Percentiles rank a stretch among this genome's conserved stretches.
These are phyloP conservation scores for Hetaerina americana DNA, from an alignment of 1,140 invertebrate species.

Conservation along the genomic window DNA sequence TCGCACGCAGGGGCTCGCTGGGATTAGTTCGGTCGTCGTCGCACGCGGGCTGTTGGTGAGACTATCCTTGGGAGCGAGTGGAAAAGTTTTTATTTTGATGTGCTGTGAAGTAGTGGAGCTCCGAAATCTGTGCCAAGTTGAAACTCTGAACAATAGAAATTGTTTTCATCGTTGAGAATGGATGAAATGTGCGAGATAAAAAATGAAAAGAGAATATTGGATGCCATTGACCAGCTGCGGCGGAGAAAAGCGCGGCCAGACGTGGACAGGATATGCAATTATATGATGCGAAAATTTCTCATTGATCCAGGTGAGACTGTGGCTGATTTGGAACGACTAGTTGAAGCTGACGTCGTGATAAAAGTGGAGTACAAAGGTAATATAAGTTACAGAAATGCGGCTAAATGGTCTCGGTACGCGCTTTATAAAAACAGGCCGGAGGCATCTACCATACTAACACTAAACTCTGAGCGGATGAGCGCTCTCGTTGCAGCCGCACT, in stretches of 20 bases:
- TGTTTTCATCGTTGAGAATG: background rate
- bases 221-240: conserved; percentile 71
- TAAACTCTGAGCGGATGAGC: conserved; percentile 19
- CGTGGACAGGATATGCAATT: conserved; percentile 66
- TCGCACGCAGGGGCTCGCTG: background rate
- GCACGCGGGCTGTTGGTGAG: background rate
- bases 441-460: background rate
- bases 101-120: background rate
- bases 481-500: conserved; percentile 47
- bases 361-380: conserved; percentile 79
- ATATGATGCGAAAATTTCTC: conserved; percentile 56
- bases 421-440: conserved; percentile 30
- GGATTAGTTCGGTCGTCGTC: background rate
- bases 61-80: background rate
- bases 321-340: conserved; percentile 55
- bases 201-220: conserved; percentile 59
- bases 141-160: too few relatives aligned
- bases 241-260: conserved; percentile 70
- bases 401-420: conserved; percentile 44
- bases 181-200: conserved; percentile 32
- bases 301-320: conserved; percentile 57
- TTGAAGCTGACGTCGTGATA: conserved; percentile 60
- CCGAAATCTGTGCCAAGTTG: background rate
- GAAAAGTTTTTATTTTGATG: background rate
- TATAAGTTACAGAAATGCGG: conserved; percentile 68